Evolutionary conservation across 2,888 invertebrate species (phyloP), one percentile per base, ranked within the genome.

Genomic region (Volucella inanis): DNA sequence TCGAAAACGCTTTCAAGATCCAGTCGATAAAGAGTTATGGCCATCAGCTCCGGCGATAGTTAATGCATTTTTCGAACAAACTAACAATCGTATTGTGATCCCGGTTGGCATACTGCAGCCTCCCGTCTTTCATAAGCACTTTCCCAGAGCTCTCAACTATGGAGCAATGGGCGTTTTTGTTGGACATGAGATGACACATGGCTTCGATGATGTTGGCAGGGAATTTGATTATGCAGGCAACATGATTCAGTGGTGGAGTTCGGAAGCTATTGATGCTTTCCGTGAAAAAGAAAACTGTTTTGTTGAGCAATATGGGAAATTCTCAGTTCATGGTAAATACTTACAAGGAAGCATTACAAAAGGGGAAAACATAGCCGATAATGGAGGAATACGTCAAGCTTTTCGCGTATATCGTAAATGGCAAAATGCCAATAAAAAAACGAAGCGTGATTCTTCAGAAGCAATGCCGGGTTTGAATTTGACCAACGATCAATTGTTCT

Each of bases 61-160:
- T 0, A 98, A 98, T 91, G 97, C 98, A 0, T 98, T 97, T 92
- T 98, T 98, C 45, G 80, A 97, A 0, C 97, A 98, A 0, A 97
- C 97, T 0, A 96, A 87, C 39, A 86, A 87, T 47, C 71, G 71
- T 12, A 76, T 87, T 8, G 62, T 78, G 3, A 80, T 86, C 12
- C 86, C 86, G 0, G 76, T 80, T 8, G 82, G 86, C 6, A 83
- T 79, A 8, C 55, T 87, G 12, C 83, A 86, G 9, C 87, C 87
- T 9, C 98, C 2, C 98, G 98, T 0, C 97, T 98, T 97, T 91
- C 96, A 97, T 87, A 95, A 95, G 0, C 93, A 94, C 76, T 97
- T 96, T 91, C 97, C 97, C 0, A 94, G 94, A 88, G 85, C 87
- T 1, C 67, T 88, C 1, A 88, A 88, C 54, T 88, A 87, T 43